Base-by-base conservation (phyloP, 2,797 vertebrate species). In the Thaleichthys pacificus region DNA sequence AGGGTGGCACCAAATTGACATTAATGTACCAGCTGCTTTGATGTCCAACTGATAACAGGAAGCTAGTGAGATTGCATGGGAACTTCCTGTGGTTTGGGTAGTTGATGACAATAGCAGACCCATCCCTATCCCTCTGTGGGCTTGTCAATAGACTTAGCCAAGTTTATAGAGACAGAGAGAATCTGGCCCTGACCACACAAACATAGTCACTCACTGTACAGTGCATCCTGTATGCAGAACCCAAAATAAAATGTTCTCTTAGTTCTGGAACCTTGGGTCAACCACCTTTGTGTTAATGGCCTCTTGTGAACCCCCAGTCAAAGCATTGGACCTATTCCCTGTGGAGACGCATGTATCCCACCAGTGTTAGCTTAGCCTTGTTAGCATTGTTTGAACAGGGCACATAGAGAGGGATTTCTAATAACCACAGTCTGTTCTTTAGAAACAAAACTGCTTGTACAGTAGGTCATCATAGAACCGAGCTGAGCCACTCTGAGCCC, bases 31-130 rank as follows among this genome's bases (percentile, higher is more conserved):
- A 9, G 11, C 42, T 21, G n/a, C 22, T 24, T 24, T 66, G 65
- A 66, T 66, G 42, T 26, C 17, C 42, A 4, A 3, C 65, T 24
- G 38, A 17, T 28, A 63, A 8, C 61, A 63, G 61, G 65, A 49
- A 42, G 15, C 38, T 12, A 24, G n/a, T 7, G 64, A 42, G 38
- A 66, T 11, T 22, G 42, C 14, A 66, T 15, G 38, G 42, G 22
- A 5, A 51, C 38, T 47, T 26, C 38, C 38, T 66, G 64, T 15
- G 38, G 42, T 51, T 15, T 26, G 57, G 38, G n/a, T 32, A 24
- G 64, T 38, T 66, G 64, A 66, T 51, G 42, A 24, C 38, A 66
- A 49, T 14, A 66, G 22, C 65, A 66, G 65, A 3, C 65, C 42
- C 65, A 38, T 51, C 42, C 64, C 65, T 51, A 14, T 24, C 12